These are phyloP conservation scores for Enteromius paludinosus DNA, from an alignment of 2,797 vertebrate species.

Conservation along the genomic window DNA sequence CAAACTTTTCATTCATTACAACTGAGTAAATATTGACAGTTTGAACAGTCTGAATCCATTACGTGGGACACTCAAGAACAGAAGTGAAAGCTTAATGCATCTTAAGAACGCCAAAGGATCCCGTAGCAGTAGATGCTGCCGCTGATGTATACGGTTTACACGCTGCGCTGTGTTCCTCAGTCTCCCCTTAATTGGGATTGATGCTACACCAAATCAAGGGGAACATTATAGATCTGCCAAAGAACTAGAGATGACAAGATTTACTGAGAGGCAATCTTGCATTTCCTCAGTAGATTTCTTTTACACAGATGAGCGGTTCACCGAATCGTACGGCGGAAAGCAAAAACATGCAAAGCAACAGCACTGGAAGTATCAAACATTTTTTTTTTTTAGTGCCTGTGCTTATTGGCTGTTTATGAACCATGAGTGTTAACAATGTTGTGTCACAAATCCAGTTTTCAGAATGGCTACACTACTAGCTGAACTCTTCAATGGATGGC, in stretches of 20 bases:
- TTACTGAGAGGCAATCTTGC: conserved; percentile 44
- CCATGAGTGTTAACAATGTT: conserved; percentile 43
- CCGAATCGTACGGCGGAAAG: conserved; percentile 14
- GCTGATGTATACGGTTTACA: conserved; percentile 46
- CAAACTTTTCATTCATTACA: conserved; percentile 50
- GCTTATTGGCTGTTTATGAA: conserved; percentile 24
- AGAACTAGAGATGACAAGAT: conserved; percentile 58
- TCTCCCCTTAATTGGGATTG: conserved; percentile 58
- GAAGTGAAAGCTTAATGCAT: conserved; percentile 49
- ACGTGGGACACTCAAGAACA: conserved; percentile 34
- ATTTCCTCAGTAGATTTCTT: conserved; percentile 49
- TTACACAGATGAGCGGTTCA: conserved; percentile 45
- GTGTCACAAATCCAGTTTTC: conserved; percentile 56
- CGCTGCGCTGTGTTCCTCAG: conserved; percentile 29
- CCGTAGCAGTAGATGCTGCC: conserved; percentile 32
- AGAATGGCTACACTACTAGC: conserved; percentile 60
- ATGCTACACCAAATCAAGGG: conserved; percentile 53
- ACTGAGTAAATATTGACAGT: conserved; percentile 55
- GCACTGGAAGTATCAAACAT: background rate
- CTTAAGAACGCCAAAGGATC: conserved; percentile 27
- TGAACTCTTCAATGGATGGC: conserved; percentile 64
- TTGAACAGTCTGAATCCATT: conserved; percentile 26
- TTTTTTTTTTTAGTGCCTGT: background rate
- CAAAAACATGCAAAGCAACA: background rate
- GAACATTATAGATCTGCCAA: conserved; percentile 56